phyloP scores from a whole-genome alignment of 2,888 invertebrate genomes.

The Pediacus dermestoides region DNA sequence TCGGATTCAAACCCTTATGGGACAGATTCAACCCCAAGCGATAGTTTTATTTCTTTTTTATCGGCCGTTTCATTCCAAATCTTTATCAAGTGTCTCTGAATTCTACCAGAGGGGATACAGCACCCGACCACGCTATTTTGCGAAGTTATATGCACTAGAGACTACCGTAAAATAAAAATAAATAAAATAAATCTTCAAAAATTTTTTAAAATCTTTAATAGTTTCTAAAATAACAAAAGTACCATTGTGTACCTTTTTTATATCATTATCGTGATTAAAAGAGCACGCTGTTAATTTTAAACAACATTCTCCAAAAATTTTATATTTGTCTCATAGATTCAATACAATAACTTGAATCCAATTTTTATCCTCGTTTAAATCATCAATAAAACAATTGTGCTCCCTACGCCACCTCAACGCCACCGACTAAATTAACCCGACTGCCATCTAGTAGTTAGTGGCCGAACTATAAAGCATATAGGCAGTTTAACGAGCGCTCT shows the following conservation, averaged over 20 bases:
- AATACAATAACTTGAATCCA: too few relatives aligned
- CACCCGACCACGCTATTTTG: background rate
- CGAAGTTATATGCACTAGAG: too few relatives aligned
- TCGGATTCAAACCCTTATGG: conserved; percentile 45
- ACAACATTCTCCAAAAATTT: too few relatives aligned
- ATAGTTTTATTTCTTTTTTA: conserved; percentile 45
- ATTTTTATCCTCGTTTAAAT: too few relatives aligned
- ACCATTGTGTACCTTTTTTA: too few relatives aligned
- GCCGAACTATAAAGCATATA: conserved; percentile 41
- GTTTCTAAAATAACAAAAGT: too few relatives aligned
- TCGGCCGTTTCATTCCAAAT: conserved; percentile 47
- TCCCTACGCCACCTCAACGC: conserved; percentile 15
- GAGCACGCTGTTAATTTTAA: too few relatives aligned
- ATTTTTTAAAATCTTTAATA: too few relatives aligned
- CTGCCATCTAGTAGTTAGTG: conserved; percentile 46
- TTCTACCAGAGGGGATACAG: conserved; percentile 48
- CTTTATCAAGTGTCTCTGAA: conserved; percentile 46
- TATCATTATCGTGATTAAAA: too few relatives aligned
- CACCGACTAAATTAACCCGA: conserved; percentile 15
- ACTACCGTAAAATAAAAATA: too few relatives aligned
- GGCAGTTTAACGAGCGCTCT: conserved; percentile 28
- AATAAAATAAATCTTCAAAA: too few relatives aligned
- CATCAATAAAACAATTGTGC: background rate
- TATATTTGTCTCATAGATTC: too few relatives aligned
- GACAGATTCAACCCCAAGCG: conserved; percentile 42